phyloP scores from a whole-genome alignment of 2,888 invertebrate genomes.

The Cheilosia scutellata region DNA sequence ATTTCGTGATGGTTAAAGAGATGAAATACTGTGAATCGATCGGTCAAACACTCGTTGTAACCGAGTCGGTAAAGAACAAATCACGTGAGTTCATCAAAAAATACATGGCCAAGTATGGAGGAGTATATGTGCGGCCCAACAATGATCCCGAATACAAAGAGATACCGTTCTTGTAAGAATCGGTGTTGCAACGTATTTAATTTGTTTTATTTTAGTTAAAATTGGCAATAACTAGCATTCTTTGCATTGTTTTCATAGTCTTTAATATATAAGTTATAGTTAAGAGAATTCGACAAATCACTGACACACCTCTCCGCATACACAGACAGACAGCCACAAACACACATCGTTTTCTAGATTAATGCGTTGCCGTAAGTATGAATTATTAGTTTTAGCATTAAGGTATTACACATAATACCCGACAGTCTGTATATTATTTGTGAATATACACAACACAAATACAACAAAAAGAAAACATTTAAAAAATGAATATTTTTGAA shows the following conservation, averaged over 20 bases:
- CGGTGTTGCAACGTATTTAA: neutral
- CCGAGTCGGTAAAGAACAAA: conserved; percentile 91
- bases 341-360: conserved; percentile 15
- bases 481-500: conserved; percentile 68
- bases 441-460: conserved; percentile 33
- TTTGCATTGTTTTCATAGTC: conserved; percentile 48
- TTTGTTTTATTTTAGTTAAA: conserved; percentile 17
- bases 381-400: conserved; percentile 9
- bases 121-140: conserved; percentile 84
- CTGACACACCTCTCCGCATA: conserved; percentile 12
- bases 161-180: conserved; percentile 77
- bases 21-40: conserved; percentile 93
- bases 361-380: conserved; percentile 32
- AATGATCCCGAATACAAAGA: conserved; percentile 81
- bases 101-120: conserved; percentile 97
- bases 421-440: conserved; percentile 39
- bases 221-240: conserved; percentile 37
- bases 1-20: conserved; percentile 97
- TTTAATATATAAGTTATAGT: conserved; percentile 66
- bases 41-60: conserved; percentile 81
- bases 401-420: conserved; percentile 13
- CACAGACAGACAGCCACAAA: conserved; percentile 10
- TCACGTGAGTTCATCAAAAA: conserved; percentile 97
- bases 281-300: conserved; percentile 55
- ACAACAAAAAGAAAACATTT: conserved; percentile 46